phyloP scores from a whole-genome alignment of 2,113 vertebrate species.

The Ahaetulla prasina region DNA sequence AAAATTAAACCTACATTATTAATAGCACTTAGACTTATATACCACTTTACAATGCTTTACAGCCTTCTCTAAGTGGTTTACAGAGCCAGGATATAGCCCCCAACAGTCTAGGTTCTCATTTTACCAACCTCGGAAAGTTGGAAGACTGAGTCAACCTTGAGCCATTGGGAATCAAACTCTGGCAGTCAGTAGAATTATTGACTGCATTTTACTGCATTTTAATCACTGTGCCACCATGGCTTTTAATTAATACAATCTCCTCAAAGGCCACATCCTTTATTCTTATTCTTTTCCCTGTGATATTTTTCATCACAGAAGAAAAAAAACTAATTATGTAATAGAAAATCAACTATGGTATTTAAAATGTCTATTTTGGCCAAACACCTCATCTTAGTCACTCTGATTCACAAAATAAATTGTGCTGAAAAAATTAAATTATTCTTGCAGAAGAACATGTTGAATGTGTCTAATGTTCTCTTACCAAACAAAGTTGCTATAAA shows the following conservation, averaged over 20 bases:
- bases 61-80: neutral
- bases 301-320: neutral
- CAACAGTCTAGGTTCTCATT: neutral
- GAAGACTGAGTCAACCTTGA: neutral
- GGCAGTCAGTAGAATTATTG: neutral
- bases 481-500: slow-evolving; percentile 79
- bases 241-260: neutral
- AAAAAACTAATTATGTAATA: neutral
- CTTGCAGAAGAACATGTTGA: neutral
- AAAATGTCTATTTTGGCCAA: neutral
- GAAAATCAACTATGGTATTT: neutral
- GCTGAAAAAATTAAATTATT: neutral
- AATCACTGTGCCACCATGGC: neutral
- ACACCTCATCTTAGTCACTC: neutral
- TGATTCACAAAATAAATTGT: neutral
- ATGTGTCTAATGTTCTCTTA: slow-evolving; percentile 63
- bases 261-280: neutral
- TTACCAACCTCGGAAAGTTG: neutral
- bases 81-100: neutral
- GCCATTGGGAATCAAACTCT: neutral
- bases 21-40: neutral
- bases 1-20: neutral
- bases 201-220: neutral
- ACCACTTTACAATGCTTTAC: neutral
- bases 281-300: neutral